phyloP scores from a whole-genome alignment of 2,888 invertebrate species.

The Leptura quadrifasciata region DNA sequence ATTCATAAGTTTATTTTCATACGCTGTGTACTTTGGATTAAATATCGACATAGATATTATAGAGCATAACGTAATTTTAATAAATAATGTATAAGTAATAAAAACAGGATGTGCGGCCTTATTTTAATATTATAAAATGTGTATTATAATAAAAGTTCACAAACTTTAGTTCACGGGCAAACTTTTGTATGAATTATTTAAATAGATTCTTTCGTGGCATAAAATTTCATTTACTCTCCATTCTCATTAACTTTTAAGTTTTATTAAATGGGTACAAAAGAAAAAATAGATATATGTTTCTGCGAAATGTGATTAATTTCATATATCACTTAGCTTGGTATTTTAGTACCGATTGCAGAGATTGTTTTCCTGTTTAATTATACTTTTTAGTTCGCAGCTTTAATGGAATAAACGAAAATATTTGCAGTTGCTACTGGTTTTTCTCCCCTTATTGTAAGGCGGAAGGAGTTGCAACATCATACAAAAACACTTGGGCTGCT shows the following conservation, averaged over 20 bases:
- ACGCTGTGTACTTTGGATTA: constrained; percentile 3
- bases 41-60: constrained; percentile 23
- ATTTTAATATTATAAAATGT: constrained; percentile 32
- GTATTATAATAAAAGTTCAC: constrained; percentile 36
- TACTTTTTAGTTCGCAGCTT: too few relatives aligned
- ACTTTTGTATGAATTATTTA: constrained; percentile 41
- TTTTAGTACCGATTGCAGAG: too few relatives aligned
- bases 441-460: too few relatives aligned
- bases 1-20: constrained; percentile 31
- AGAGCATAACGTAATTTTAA: constrained; percentile 30
- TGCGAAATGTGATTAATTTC: not conserved
- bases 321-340: too few relatives aligned
- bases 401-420: too few relatives aligned
- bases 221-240: constrained; percentile 19
- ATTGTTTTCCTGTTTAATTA: too few relatives aligned
- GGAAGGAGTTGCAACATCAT: too few relatives aligned
- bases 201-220: constrained; percentile 19
- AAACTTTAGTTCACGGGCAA: constrained; percentile 36
- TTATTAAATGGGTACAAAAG: not conserved
- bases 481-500: too few relatives aligned
- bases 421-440: too few relatives aligned
- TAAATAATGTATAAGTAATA: constrained; percentile 37
- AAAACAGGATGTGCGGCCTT: constrained; percentile 34
- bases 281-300: constrained; percentile 18
- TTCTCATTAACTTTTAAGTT: constrained; percentile 33